A percentile compares a stretch with the other conserved stretches of the same genome.
Conservation (phyloP, 2,113 vertebrate genomes). For the Caloenas nicobarica region DNA sequence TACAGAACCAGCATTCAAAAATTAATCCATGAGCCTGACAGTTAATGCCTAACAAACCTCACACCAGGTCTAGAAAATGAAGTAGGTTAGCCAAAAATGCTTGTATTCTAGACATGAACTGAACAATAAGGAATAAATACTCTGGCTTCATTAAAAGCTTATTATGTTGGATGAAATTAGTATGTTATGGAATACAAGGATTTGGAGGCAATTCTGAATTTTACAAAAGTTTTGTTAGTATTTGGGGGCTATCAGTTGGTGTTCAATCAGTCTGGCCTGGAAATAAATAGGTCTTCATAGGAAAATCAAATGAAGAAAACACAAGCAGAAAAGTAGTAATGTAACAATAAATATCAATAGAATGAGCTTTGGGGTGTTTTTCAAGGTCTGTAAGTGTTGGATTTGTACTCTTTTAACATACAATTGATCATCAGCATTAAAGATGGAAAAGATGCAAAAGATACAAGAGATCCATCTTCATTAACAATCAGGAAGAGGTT, state of each 20-base stretch:
- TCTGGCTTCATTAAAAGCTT: neutral
- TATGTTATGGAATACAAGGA: neutral
- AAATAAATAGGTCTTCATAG: neutral
- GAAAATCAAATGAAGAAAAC: neutral
- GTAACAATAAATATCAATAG: neutral
- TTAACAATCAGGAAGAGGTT: constrained; percentile 38
- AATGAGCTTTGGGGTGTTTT: neutral
- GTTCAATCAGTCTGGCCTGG: neutral
- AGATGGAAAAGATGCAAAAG: neutral
- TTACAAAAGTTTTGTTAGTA: neutral
- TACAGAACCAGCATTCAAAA: neutral
- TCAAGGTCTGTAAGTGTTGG: neutral
- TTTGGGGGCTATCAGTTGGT: neutral
- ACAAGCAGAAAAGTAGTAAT: neutral
- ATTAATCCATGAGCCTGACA: neutral
- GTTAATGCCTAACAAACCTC: neutral
- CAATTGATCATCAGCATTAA: neutral
- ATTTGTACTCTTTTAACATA: neutral
- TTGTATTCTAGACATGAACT: neutral
- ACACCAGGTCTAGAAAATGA: neutral
- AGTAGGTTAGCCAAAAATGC: neutral
- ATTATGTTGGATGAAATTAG: neutral
- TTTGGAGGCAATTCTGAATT: neutral
- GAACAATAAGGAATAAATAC: neutral
- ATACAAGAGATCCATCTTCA: constrained; percentile 18